A percentile compares a stretch with the other conserved stretches of the same genome.
These are phyloP conservation scores for Mesorhabditis spiculigera DNA, from an alignment of 2,888 invertebrate species.

Conservation along the genomic window DNA sequence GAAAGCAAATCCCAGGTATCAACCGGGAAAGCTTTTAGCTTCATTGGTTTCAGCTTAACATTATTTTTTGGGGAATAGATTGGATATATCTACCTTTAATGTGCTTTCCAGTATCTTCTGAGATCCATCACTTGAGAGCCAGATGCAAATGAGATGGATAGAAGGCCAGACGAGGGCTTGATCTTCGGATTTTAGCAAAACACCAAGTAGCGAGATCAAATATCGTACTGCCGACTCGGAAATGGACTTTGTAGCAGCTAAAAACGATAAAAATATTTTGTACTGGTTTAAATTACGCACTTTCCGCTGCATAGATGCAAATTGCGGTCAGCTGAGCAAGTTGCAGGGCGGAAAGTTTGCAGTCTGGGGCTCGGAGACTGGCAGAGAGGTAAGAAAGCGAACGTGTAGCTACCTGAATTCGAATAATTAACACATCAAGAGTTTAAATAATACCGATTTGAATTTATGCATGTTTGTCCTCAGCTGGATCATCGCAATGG, in stretches of 20 bases:
- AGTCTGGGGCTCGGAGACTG: not conserved
- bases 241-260: too few relatives aligned
- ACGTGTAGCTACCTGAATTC: not conserved
- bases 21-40: too few relatives aligned
- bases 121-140: too few relatives aligned
- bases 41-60: too few relatives aligned
- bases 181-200: not conserved
- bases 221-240: not conserved
- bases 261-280: too few relatives aligned
- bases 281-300: not conserved
- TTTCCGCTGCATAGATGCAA: not conserved
- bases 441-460: not conserved
- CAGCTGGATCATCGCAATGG: not conserved
- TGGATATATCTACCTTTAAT: too few relatives aligned
- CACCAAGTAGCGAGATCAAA: not conserved
- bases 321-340: not conserved
- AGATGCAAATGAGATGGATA: too few relatives aligned
- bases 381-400: not conserved
- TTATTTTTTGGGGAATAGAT: too few relatives aligned
- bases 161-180: too few relatives aligned
- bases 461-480: not conserved
- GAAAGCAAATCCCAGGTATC: too few relatives aligned
- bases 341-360: not conserved
- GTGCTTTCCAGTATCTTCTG: too few relatives aligned
- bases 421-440: too few relatives aligned